Conservation (phyloP, 2,113 vertebrate species). For the Tympanuchus pallidicinctus region DNA sequence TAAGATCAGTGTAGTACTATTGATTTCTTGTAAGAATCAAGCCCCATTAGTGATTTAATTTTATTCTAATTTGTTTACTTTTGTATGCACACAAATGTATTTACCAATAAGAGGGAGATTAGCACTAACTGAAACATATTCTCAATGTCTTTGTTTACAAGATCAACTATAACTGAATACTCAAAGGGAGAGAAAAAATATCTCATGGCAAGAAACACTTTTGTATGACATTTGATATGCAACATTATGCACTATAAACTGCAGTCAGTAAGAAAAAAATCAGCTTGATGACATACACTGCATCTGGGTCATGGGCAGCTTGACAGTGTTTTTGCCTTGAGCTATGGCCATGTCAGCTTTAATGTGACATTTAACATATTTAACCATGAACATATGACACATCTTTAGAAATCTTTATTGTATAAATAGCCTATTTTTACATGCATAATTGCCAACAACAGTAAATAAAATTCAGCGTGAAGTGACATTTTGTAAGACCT, state of each 20-base stretch:
- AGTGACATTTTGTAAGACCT: slow-evolving; percentile 51
- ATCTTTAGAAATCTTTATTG: slow-evolving; percentile 46
- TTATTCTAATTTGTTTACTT: neutral
- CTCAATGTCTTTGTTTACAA: neutral
- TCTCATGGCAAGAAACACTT: neutral
- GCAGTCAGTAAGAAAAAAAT: slow-evolving; percentile 31
- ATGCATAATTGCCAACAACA: slow-evolving; percentile 37
- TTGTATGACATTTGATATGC: slow-evolving; percentile 32
- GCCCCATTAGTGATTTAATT: neutral
- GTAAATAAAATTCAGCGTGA: slow-evolving; percentile 55
- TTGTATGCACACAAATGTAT: neutral
- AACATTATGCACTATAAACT: slow-evolving; percentile 1
- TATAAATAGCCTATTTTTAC: slow-evolving; percentile 36
- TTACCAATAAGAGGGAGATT: neutral
- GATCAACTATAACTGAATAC: neutral
- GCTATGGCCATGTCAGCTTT: slow-evolving; percentile 33
- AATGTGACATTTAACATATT: slow-evolving; percentile 60
- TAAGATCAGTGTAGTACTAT: neutral
- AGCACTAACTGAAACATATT: neutral
- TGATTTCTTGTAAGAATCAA: neutral
- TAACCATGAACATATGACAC: slow-evolving; percentile 45
- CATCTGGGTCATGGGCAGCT: slow-evolving; percentile 40
- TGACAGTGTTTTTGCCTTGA: slow-evolving; percentile 47
- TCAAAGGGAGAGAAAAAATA: neutral
- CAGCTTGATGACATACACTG: slow-evolving; percentile 33